Evolutionary conservation across 2,797 vertebrate genomes (phyloP).

Genomic region (Gymnothorax reevesii): DNA sequence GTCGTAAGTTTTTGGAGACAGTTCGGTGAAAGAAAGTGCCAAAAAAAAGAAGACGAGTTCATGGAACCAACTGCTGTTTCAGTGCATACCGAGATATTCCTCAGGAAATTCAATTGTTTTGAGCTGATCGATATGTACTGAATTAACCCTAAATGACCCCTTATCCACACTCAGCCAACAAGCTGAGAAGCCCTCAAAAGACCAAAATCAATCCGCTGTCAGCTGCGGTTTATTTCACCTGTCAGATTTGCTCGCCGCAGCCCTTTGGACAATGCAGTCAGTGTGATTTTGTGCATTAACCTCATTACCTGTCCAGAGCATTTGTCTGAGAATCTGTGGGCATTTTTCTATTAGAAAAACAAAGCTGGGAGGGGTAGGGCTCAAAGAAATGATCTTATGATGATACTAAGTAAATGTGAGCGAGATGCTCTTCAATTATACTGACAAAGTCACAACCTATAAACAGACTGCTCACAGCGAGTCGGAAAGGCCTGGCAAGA

Average conservation of each 20-base stretch:
- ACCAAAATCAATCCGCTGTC: slow-evolving; percentile 63
- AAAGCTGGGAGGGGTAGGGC: background rate
- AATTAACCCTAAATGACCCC: slow-evolving; percentile 30
- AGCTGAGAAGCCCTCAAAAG: slow-evolving; percentile 40
- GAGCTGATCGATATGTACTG: slow-evolving; percentile 36
- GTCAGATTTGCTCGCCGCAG: slow-evolving; percentile 61
- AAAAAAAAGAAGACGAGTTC: background rate
- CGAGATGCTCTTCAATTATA: slow-evolving; percentile 32
- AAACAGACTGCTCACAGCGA: slow-evolving; percentile 47
- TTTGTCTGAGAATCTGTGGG: slow-evolving; percentile 11
- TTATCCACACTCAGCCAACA: slow-evolving; percentile 32
- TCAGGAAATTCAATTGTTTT: slow-evolving; percentile 37
- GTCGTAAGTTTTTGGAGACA: background rate
- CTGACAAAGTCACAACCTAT: slow-evolving; percentile 30
- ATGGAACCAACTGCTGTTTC: background rate
- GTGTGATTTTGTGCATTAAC: slow-evolving; percentile 62
- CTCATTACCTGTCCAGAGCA: slow-evolving; percentile 67
- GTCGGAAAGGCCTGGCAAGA: slow-evolving; percentile 37
- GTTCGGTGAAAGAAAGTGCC: background rate
- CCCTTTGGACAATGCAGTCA: slow-evolving; percentile 54
- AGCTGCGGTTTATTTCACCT: slow-evolving; percentile 59
- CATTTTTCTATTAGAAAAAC: slow-evolving; percentile 22
- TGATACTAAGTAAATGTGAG: slow-evolving; percentile 58
- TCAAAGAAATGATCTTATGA: slow-evolving; percentile 49
- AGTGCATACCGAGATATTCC: slow-evolving; percentile 24